Conservation (phyloP, 2,888 invertebrate genomes). For the Protodeltote pygarga region DNA sequence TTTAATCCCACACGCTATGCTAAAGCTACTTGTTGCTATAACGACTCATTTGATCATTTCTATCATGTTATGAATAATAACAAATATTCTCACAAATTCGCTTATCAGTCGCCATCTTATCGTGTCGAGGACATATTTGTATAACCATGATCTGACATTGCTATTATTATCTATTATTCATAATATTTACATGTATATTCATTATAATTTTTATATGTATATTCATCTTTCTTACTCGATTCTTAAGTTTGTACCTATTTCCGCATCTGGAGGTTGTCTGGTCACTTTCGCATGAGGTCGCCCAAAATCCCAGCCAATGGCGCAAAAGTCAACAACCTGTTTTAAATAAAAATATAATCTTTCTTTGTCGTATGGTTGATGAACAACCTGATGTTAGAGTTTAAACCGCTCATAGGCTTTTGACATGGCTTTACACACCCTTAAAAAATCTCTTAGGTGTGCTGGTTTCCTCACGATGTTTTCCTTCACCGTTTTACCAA, state of each 20-base stretch:
- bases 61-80: no score
- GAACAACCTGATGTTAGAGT: no score
- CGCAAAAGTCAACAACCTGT: conserved; percentile 16
- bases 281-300: conserved; percentile 15
- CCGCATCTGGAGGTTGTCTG: conserved; percentile 7
- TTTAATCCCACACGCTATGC: no score
- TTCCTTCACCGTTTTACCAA: no score
- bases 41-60: no score
- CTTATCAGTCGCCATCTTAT: conserved; percentile 7
- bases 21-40: no score
- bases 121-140: conserved; percentile 1
- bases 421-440: no score
- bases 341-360: background rate
- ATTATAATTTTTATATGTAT: background rate
- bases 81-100: no score
- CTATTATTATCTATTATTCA: background rate
- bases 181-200: background rate
- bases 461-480: no score
- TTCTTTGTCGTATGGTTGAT: background rate
- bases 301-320: no score
- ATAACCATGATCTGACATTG: conserved; percentile 6
- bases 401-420: no score
- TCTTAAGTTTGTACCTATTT: background rate
- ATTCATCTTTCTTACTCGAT: conserved; percentile 16
- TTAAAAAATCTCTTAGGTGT: no score